These are phyloP conservation scores for Microtus oregoni DNA, from an alignment of 2,113 vertebrate genomes.

Conservation along the genomic window DNA sequence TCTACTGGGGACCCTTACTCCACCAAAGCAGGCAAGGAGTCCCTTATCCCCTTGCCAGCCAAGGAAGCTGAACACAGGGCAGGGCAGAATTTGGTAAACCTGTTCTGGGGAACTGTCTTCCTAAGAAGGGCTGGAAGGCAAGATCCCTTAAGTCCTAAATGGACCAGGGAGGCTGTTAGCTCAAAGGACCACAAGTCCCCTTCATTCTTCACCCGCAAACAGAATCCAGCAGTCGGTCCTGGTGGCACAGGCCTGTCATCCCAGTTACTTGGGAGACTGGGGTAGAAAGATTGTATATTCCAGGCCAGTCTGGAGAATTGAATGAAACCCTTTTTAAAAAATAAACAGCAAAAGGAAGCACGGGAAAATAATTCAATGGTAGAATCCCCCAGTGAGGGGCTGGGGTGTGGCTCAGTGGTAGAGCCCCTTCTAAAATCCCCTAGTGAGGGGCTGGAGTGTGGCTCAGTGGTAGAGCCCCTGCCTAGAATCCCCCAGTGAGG, in stretches of 20 bases:
- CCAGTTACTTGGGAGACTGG: neutral
- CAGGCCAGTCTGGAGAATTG: neutral
- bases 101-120: constrained; percentile 27
- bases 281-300: neutral
- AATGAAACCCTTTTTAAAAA: neutral
- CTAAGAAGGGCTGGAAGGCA: fast-evolving
- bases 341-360: neutral
- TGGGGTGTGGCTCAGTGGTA: neutral
- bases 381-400: neutral
- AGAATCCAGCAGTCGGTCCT: neutral
- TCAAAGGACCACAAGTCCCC: neutral
- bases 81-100: neutral
- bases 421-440: neutral
- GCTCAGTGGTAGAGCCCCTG: no score
- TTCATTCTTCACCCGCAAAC: neutral
- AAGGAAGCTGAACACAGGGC: neutral
- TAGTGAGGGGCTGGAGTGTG: neutral
- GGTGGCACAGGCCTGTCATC: neutral
- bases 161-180: neutral
- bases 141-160: neutral
- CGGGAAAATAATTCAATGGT: neutral
- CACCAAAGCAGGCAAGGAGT: neutral
- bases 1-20: fast-evolving
- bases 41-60: neutral
- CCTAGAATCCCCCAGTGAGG: neutral